phyloP scores from a whole-genome alignment of 1,140 invertebrate species.

The Asbolus verrucosus region DNA sequence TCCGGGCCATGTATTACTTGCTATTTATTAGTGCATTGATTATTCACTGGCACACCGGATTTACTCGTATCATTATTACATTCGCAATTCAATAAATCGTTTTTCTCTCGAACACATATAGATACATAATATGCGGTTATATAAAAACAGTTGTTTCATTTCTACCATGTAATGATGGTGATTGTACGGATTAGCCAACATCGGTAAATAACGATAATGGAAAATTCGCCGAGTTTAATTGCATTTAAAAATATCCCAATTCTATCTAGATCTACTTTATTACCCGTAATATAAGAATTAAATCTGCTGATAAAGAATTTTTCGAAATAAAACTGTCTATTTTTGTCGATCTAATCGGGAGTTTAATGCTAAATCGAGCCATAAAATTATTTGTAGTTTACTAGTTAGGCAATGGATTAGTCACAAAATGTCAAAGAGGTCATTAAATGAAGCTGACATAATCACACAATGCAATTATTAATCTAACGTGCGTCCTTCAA shows the following conservation, averaged over 20 bases:
- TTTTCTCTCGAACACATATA: background rate
- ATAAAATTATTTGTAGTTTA: too few relatives aligned
- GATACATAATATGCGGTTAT: too few relatives aligned
- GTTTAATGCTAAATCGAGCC: background rate
- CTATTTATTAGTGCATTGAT: constrained; percentile 43
- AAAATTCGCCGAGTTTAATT: too few relatives aligned
- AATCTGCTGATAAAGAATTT: too few relatives aligned
- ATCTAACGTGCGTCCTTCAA: background rate
- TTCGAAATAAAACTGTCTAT: too few relatives aligned
- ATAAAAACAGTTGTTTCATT: too few relatives aligned
- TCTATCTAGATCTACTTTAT: too few relatives aligned
- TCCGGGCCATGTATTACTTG: constrained; percentile 24
- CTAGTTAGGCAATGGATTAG: background rate
- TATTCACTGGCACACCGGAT: constrained; percentile 30
- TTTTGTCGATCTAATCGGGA: too few relatives aligned
- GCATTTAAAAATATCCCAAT: too few relatives aligned
- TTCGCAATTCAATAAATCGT: constrained; percentile 24
- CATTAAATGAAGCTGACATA: background rate
- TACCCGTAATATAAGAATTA: too few relatives aligned
- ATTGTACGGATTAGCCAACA: too few relatives aligned
- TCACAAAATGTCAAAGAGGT: constrained; percentile 18
- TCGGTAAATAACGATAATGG: background rate
- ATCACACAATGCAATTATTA: background rate
- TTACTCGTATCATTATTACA: constrained; percentile 22
- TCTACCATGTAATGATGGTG: background rate